Conservation (phyloP, 2,797 vertebrate genomes). For the Spondyliosoma cantharus region DNA sequence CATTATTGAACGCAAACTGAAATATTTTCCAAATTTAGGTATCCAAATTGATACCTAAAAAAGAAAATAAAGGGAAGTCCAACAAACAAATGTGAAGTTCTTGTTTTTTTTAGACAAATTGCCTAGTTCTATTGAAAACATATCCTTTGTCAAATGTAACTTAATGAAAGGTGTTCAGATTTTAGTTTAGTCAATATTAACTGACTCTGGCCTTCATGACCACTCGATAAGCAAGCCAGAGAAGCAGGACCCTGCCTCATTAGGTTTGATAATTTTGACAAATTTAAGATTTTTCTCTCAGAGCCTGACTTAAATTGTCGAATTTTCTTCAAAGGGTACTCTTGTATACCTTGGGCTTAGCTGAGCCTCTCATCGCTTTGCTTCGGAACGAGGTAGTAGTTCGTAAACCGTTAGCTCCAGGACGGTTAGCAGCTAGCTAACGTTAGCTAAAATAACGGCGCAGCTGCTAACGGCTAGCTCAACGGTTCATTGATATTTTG, state of each 20-base stretch:
- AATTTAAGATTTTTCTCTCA: background rate
- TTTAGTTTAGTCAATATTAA: too few species aligned
- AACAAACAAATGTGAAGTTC: too few species aligned
- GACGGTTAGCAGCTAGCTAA: background rate
- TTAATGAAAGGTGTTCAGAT: background rate
- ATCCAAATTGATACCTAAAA: background rate
- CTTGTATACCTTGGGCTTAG: rapidly evolving
- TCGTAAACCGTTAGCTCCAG: background rate
- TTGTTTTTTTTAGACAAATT: background rate
- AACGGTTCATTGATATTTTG: background rate
- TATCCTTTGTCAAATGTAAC: background rate
- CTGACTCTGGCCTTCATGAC: too few species aligned
- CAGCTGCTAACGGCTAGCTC: background rate
- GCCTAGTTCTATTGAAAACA: background rate
- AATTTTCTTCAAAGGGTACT: background rate
- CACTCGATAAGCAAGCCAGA: background rate
- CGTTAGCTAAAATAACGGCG: background rate
- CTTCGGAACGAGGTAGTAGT: background rate
- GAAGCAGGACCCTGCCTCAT: background rate
- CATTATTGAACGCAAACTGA: background rate
- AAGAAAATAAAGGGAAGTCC: too few species aligned
- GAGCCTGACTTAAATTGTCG: background rate
- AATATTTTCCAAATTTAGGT: background rate
- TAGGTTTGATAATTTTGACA: background rate
- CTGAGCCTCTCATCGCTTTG: background rate